These are phyloP conservation scores for Drosophila oshimai DNA, from an alignment of 1,140 invertebrate genomes.

Conservation along the genomic window DNA sequence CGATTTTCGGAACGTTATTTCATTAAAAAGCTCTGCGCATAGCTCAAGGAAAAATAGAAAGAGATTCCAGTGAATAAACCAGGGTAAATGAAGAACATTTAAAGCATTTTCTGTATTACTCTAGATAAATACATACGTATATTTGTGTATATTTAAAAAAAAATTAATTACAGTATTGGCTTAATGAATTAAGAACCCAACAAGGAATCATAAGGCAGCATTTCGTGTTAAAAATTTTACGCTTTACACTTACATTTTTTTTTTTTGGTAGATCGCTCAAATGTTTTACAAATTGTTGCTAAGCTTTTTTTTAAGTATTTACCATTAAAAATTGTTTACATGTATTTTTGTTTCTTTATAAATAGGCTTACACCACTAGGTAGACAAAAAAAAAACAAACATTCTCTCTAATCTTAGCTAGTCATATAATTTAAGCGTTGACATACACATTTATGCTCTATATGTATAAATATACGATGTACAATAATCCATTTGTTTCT, in stretches of 20 bases:
- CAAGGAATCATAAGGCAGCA: constrained; percentile 82
- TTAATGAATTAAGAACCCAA: constrained; percentile 70
- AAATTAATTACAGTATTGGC: constrained; percentile 45
- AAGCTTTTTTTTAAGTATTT: constrained; percentile 58
- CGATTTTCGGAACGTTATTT: constrained; percentile 10
- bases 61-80: constrained; percentile 1
- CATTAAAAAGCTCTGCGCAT: constrained; percentile 56
- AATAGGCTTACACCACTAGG: constrained; percentile 55
- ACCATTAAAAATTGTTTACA: constrained; percentile 49
- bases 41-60: constrained; percentile 48
- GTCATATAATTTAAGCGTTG: constrained; percentile 62
- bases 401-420: constrained; percentile 45
- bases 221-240: constrained; percentile 51
- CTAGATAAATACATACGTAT: constrained; percentile 29
- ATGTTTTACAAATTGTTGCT: constrained; percentile 74
- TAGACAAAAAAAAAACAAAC: constrained; percentile 68
- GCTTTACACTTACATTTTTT: constrained; percentile 14
- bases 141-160: constrained; percentile 40
- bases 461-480: constrained; percentile 35
- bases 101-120: constrained; percentile 50
- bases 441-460: constrained; percentile 57
- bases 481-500: constrained; percentile 22
- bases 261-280: constrained; percentile 68
- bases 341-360: constrained; percentile 25
- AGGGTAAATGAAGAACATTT: constrained; percentile 48